phyloP scores from a whole-genome alignment of 2,113 vertebrate species.

The Silurus glanis region DNA sequence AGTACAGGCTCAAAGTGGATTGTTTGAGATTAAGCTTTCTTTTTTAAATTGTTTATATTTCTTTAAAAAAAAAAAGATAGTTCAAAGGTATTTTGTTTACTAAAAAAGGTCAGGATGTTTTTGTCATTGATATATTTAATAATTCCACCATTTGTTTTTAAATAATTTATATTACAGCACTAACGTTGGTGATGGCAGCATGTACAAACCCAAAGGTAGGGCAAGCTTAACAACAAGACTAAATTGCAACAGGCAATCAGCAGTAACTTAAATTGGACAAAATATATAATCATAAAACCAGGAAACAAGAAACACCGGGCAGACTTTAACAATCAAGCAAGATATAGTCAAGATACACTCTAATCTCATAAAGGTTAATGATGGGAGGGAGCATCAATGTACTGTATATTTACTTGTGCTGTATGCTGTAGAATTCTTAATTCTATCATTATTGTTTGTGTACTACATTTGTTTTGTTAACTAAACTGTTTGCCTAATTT shows the following conservation, averaged over 20 bases:
- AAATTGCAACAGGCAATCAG: background rate
- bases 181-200: background rate
- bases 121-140: background rate
- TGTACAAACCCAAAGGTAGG: background rate
- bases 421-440: no score
- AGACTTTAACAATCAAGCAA: no score
- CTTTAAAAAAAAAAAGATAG: conserved; percentile 9
- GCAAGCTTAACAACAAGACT: background rate
- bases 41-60: conserved; percentile 22
- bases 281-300: background rate
- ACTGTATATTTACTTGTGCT: no score
- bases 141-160: no score
- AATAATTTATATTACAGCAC: background rate
- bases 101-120: conserved; percentile 27
- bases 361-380: no score
- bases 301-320: background rate
- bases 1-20: conserved; percentile 45
- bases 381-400: no score
- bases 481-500: no score
- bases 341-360: no score
- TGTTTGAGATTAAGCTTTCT: background rate
- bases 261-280: background rate
- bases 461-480: no score
- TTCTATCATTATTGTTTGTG: no score
- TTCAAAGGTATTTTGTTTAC: background rate